phyloP scores from a whole-genome alignment of 2,113 vertebrate species.

The Ia io region DNA sequence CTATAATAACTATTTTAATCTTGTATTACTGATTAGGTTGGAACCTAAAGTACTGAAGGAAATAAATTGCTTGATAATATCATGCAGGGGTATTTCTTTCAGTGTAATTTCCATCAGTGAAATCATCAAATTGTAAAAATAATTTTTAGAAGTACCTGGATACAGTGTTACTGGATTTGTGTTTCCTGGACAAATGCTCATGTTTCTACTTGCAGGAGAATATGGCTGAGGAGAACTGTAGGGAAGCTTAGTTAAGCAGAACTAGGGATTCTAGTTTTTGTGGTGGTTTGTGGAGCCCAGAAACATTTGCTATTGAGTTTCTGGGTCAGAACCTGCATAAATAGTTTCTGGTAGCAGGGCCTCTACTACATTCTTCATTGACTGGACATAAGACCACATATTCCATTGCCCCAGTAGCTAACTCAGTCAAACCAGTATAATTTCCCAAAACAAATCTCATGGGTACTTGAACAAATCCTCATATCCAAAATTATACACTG shows the following conservation, averaged over 20 bases:
- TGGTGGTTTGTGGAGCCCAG: not conserved
- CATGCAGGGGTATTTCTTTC: not conserved
- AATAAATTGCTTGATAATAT: not conserved
- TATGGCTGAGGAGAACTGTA: not conserved
- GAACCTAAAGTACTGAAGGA: not conserved
- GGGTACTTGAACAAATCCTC: not conserved
- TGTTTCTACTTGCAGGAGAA: not conserved
- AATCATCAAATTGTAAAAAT: not conserved
- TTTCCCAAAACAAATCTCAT: not conserved
- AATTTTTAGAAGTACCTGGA: not conserved
- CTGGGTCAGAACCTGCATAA: not conserved
- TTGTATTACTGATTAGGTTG: not conserved
- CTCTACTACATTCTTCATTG: not conserved
- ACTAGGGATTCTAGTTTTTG: not conserved
- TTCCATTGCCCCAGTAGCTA: not conserved
- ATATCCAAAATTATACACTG: not conserved
- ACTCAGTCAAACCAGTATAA: not conserved
- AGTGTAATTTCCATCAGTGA: not conserved
- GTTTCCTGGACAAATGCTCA: not conserved
- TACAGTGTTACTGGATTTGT: not conserved
- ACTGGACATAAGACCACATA: not conserved
- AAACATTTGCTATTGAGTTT: not conserved
- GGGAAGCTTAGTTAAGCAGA: not conserved
- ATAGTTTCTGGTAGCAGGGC: not conserved
- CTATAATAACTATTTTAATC: not conserved